Evolutionary conservation across 2,888 invertebrate genomes (phyloP).

Genomic region (Parochlus steinenii): DNA sequence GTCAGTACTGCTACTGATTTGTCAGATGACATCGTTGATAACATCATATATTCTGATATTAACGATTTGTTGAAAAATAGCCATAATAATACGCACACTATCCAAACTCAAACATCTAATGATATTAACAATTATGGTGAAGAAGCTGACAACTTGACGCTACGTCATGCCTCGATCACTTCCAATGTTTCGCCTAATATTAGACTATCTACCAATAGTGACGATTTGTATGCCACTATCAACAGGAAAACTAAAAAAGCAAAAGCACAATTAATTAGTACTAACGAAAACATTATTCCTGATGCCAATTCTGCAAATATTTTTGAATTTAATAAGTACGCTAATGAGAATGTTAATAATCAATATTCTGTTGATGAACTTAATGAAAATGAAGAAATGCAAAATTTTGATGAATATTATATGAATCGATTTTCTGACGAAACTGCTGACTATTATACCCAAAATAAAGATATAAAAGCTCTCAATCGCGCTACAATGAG

Average conservation of each 20-base stretch:
- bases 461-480: constrained; percentile 9
- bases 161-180: constrained; percentile 8
- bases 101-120: constrained; percentile 11
- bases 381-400: constrained; percentile 9
- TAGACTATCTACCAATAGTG: too few species aligned
- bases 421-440: constrained; percentile 9
- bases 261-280: constrained; percentile 6
- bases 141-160: constrained; percentile 26
- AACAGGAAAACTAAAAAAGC: constrained; percentile 27
- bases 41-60: constrained; percentile 30
- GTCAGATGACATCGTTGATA: constrained; percentile 19
- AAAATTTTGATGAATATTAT: constrained; percentile 11
- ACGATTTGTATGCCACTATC: constrained; percentile 31
- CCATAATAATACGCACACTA: constrained; percentile 9
- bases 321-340: constrained; percentile 30
- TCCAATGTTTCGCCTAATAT: too few species aligned
- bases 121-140: constrained; percentile 10
- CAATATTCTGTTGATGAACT: constrained; percentile 9
- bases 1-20: constrained; percentile 28
- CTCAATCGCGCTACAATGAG: constrained; percentile 2
- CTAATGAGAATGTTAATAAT: constrained; percentile 23
- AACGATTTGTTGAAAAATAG: constrained; percentile 24
- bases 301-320: too few species aligned
- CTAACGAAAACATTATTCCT: too few species aligned
- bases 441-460: constrained; percentile 11